Conservation (phyloP, 1,140 invertebrate genomes). For the Mamestra configurata region DNA sequence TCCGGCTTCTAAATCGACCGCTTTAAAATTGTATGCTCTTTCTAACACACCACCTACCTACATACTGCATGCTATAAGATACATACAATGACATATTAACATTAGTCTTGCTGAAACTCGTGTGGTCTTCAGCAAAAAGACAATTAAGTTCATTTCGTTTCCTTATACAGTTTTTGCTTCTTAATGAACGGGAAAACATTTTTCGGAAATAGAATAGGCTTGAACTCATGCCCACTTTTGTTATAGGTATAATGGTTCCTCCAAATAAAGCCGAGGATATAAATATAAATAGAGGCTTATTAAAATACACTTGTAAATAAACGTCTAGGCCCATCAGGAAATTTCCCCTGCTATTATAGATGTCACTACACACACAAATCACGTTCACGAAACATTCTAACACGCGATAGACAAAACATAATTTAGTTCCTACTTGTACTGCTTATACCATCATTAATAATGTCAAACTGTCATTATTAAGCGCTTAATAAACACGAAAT, state of each 20-base stretch:
- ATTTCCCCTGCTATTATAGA: conserved; percentile 27
- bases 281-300: conserved; percentile 10
- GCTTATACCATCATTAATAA: conserved; percentile 18
- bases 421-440: conserved; percentile 1
- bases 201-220: too few species aligned
- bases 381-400: conserved; percentile 16
- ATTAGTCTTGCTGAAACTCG: neutral
- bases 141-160: neutral
- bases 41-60: neutral
- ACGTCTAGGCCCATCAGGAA: neutral
- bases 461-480: conserved; percentile 20
- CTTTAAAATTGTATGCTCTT: conserved; percentile 35
- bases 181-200: too few species aligned
- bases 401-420: conserved; percentile 20
- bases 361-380: conserved; percentile 31
- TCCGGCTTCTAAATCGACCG: conserved; percentile 25
- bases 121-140: neutral
- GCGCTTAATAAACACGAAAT: conserved; percentile 20
- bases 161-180: too few species aligned
- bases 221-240: neutral
- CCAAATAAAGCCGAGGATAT: neutral
- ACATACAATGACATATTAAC: neutral
- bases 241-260: neutral
- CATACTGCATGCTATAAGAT: neutral
- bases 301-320: conserved; percentile 9